These are phyloP conservation scores for Battus philenor DNA, from an alignment of 1,140 invertebrate genomes.

Conservation along the genomic window DNA sequence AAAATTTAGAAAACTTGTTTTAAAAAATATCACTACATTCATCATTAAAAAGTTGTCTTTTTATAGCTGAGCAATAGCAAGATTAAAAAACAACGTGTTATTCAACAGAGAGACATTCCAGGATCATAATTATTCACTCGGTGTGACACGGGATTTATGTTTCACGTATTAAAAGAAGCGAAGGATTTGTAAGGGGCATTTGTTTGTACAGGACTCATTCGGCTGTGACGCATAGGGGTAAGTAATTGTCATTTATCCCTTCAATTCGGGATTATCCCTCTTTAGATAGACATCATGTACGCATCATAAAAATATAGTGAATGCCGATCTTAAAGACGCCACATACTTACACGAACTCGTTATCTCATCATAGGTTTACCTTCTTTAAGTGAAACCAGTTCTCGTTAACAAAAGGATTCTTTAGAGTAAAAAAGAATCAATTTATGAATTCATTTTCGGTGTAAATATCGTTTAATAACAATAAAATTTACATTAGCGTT, in stretches of 20 bases:
- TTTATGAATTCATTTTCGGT: slow-evolving; percentile 1
- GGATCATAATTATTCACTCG: slow-evolving; percentile 5
- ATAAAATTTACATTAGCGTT: no score
- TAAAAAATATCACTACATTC: no score
- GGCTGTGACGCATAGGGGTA: no score
- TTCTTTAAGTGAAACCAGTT: slow-evolving; percentile 2
- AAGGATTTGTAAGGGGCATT: not conserved
- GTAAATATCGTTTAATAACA: no score
- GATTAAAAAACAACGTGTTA: no score
- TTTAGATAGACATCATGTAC: no score
- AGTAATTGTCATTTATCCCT: no score
- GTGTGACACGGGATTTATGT: slow-evolving; percentile 6
- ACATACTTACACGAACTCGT: slow-evolving; percentile 3
- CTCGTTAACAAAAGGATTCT: not conserved
- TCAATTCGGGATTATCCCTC: no score
- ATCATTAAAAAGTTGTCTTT: no score
- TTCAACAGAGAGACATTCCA: not conserved
- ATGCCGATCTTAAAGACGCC: not conserved
- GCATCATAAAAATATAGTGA: not conserved
- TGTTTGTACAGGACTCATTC: not conserved
- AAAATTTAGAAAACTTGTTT: no score
- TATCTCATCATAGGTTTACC: slow-evolving; percentile 2
- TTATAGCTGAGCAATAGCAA: no score
- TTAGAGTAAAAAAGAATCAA: not conserved
- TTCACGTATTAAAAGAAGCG: not conserved